These are phyloP conservation scores for Lasioglossum marginatum DNA, from an alignment of 2,888 invertebrate genomes.

Conservation along the genomic window DNA sequence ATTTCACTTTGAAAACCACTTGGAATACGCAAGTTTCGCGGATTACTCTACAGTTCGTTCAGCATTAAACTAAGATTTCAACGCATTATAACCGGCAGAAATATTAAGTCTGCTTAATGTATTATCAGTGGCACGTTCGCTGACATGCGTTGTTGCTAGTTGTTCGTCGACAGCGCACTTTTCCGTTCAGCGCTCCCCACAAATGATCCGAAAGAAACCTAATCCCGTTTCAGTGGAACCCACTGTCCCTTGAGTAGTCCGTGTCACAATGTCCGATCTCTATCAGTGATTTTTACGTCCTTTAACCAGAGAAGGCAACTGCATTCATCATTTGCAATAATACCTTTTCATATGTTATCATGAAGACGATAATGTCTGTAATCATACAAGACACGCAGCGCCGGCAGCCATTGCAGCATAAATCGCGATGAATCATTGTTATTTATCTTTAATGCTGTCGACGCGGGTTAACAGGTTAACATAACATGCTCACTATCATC, in stretches of 20 bases:
- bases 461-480: not conserved
- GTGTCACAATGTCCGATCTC: not conserved
- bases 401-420: not conserved
- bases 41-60: not conserved
- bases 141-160: not conserved
- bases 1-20: not conserved
- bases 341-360: not conserved
- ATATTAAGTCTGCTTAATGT: not conserved
- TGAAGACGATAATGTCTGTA: not conserved
- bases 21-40: not conserved
- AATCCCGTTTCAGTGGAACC: not conserved
- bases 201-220: not conserved
- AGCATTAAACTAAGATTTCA: not conserved
- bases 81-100: not conserved
- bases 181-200: not conserved
- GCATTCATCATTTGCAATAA: not conserved
- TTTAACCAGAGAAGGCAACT: not conserved
- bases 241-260: not conserved
- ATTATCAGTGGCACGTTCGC: not conserved
- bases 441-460: not conserved
- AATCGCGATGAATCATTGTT: not conserved
- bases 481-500: not conserved
- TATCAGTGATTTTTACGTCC: not conserved
- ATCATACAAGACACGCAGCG: not conserved
- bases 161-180: not conserved